Evolutionary conservation across 2,113 vertebrate genomes (phyloP), one percentile per base, ranked within the genome.

Genomic region (Phaethon lepturus): DNA sequence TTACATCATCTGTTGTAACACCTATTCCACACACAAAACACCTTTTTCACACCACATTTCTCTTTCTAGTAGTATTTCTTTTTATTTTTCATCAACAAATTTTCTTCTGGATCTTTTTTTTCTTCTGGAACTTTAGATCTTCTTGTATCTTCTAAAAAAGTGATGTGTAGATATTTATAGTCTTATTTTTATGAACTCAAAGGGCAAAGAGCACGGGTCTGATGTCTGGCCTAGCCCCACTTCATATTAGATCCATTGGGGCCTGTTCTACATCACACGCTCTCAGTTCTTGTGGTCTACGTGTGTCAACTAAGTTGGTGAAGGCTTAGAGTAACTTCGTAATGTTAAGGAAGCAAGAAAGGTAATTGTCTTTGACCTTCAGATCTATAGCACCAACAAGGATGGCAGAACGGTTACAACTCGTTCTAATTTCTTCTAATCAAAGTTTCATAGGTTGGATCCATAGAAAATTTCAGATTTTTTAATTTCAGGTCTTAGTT

Each of bases 231-330:
- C 25, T 40, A 38, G 18, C 13, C 72, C 23, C 13, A n/a, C 47
- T 66, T 72, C 26, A 62, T 20, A 75, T 58, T 31, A 82, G 10
- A 60, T 35, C 8, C 22, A 8, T 2, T 68, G 5, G 9, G 25
- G 14, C 26, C 14, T 63, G 28, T 67, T 11, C 4, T 38, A 4
- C 0, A 0, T 59, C 14, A 74, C 53, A 10, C 1, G 3, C 6
- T 53, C 15, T 50, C 79, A 33, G 10, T 50, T 90, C 25, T 55
- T 86, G 11, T 72, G 38, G 38, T 55, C 19, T n/a, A 35, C 0
- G 2, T 52, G 8, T 1, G 4, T 28, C 42, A 47, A 0, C 16
- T 47, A 19, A 9, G 4, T 28, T 50, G 25, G 13, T 28, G 63
- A 86, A 73, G 5, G 15, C 18, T 71, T n/a, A 42, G 28, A 42